Evolutionary conservation across 2,797 vertebrate species (phyloP), one percentile per base, ranked within the genome.

Genomic region (Myotis daubentonii): DNA sequence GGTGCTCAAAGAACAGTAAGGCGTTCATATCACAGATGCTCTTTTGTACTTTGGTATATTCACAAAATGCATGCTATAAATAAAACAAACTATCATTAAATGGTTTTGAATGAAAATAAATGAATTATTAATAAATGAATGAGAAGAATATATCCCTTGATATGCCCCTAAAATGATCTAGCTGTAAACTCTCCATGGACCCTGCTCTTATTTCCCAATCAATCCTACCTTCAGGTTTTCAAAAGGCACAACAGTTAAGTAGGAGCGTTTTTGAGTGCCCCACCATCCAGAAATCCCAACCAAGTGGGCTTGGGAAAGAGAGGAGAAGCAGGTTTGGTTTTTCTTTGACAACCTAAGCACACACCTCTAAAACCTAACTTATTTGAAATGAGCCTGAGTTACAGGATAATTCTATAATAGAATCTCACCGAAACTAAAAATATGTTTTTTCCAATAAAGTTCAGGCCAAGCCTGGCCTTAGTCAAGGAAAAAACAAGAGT

Each of bases 81-180:
- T 36, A 33, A 76, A 28, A 78, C 36, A 89, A 89, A 51, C 49
- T 49, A 60, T 81, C 65, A 80, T 44, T 74, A 92, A 94, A 51
- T 62, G 62, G 62, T 53, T 76, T 70, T 83, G 28, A 94, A 83
- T 71, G 33, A 92, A 76, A 60, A 89, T 74, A 44, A 87, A 75
- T 65, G 12, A 89, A 89, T 41, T 72, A 44, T 51, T 36, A 65
- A 33, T 86, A 85, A 81, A 66, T 82, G 49, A 87, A 71, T 80
- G 22, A 94, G n/a, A 76, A 49, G 38, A 55, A 28, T 78, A 25
- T 57, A 71, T 62, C 33, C 25, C n/a, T 60, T 82, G n/a, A 66
- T 66, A 82, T 53, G 62, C 30, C 28, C 62, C 78, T 38, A 30
- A 90, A 87, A 84, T 79, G 84, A 57, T 30, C 36, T 15, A 11